Base-by-base conservation (phyloP, 2,888 invertebrate species). In the Chymomyza amoena region DNA sequence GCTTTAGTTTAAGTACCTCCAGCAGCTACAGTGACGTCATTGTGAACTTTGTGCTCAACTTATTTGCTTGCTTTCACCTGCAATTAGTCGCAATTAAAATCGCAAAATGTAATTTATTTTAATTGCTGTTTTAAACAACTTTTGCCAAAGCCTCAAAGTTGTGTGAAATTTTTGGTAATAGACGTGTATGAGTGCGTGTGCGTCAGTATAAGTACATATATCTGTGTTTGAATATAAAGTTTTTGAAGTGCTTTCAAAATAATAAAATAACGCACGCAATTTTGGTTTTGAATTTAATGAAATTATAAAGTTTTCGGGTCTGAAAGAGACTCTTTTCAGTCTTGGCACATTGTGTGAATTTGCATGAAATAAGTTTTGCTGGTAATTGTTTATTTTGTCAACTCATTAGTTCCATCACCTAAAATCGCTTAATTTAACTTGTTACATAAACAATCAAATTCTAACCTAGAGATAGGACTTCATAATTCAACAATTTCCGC, bases 41-140 rank as follows among this genome's bases (percentile, higher is more conserved):
- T 79, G 65, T 64, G 71, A 78, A 84, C 71, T 84, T 79, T 78
- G 77, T 74, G 68, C 80, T 81, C 70, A 66, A 83, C 72, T 78
- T 82, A 81, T 81, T 82, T 83, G 76, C 75, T 68, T 72, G 80
- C 84, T 84, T 85, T 84, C 85, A 85, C 85, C 84, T 84, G 85
- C 85, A 84, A 84, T 84, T 84, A 84, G 83, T 80, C 74, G 81
- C 84, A 84, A 84, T 84, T 84, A 84, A 84, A 84, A 84, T 82
- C 76, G 69, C 77, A 81, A 84, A 84, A 83, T 80, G 81, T 81
- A 85, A 85, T 85, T 84, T 84, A 83, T 84, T 84, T 84, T 85
- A 84, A 84, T 84, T 84, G 85, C 83, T 85, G 83, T 85, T 84
- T 74, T 61, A 75, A 84, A 85, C 79, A 85, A 84, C 79, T 84